Conservation (phyloP, 2,797 vertebrate species). For the Darevskia nairensis region DNA sequence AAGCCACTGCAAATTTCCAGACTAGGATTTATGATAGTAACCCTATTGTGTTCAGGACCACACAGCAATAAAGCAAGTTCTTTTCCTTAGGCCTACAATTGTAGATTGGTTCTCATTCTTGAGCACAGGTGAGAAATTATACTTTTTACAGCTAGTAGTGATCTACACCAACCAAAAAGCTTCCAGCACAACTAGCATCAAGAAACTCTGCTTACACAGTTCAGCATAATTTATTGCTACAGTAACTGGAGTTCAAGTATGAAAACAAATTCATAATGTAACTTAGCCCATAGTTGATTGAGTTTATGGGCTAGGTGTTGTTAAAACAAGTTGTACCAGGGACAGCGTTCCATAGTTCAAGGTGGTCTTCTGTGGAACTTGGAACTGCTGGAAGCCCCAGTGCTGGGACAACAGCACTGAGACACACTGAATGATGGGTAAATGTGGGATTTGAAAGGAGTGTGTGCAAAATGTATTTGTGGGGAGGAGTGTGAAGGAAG, state of each 20-base stretch:
- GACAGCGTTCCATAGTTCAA: neutral
- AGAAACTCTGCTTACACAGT: neutral
- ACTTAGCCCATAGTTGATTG: neutral
- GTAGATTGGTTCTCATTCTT: neutral
- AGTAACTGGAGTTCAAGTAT: constrained; percentile 50
- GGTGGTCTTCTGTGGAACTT: neutral
- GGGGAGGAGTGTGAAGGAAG: neutral
- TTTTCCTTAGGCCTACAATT: neutral
- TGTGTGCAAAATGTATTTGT: neutral
- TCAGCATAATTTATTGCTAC: constrained; percentile 68
- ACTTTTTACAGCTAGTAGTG: neutral
- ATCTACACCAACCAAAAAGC: neutral
- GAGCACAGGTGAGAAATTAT: neutral
- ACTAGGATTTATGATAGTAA: neutral
- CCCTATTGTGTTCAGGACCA: neutral
- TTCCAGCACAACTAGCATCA: neutral
- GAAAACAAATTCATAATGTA: neutral
- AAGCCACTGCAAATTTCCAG: neutral
- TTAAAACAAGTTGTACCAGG: neutral
- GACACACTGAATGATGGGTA: neutral
- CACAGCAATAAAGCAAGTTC: neutral
- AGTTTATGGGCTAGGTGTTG: neutral
- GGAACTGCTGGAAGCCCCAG: neutral
- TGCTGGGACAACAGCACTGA: neutral
- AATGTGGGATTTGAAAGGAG: neutral